These are phyloP conservation scores for Sebastes cheni DNA, from an alignment of 2,797 vertebrate species.

Conservation along the genomic window DNA sequence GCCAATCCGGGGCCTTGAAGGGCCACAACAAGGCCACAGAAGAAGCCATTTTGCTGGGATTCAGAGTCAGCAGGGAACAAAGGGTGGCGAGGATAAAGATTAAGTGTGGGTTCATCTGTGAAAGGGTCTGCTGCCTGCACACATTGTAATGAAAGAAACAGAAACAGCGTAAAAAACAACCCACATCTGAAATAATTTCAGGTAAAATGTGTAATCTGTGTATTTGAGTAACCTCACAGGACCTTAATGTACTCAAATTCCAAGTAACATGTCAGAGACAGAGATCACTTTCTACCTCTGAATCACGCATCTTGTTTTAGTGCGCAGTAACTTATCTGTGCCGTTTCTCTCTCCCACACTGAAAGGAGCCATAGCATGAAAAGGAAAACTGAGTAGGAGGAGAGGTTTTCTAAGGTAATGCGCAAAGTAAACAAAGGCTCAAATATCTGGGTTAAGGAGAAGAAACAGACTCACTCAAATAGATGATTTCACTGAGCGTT, in stretches of 20 bases:
- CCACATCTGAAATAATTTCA: background rate
- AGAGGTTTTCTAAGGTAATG: conserved; percentile 5
- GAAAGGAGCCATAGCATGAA: background rate
- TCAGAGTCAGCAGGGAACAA: conserved; percentile 51
- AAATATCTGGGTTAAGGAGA: background rate
- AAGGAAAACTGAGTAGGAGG: background rate
- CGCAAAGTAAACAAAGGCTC: background rate
- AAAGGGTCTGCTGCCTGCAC: background rate
- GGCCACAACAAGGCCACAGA: conserved; percentile 47
- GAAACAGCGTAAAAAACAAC: background rate
- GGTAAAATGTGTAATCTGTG: background rate
- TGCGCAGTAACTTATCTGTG: background rate
- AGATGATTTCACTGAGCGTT: background rate
- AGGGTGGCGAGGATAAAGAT: conserved; percentile 19
- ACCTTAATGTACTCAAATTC: background rate
- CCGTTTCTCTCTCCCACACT: conserved; percentile 5
- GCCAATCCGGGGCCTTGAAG: conserved; percentile 37
- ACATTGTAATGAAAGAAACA: background rate
- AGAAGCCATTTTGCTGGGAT: conserved; percentile 23
- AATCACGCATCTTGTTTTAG: background rate
- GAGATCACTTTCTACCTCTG: background rate
- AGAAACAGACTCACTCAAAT: background rate
- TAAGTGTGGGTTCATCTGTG: conserved; percentile 12
- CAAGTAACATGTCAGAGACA: background rate
- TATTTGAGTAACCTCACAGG: background rate